Conservation (phyloP, 1,140 invertebrate species). For the Apis laboriosa region DNA sequence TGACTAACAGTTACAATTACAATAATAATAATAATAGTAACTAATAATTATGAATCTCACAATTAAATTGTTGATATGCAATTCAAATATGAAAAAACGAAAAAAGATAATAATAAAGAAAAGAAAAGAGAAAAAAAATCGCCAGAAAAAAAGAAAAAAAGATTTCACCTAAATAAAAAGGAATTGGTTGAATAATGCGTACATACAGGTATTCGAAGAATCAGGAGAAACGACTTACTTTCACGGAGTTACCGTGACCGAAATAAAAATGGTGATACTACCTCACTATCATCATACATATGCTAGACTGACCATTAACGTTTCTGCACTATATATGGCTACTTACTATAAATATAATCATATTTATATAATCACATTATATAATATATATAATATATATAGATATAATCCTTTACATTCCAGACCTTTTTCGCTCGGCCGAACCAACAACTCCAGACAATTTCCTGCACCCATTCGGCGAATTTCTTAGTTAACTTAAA, state of each 20-base stretch:
- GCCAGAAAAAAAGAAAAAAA: conserved; percentile 33
- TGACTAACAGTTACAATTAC: background rate
- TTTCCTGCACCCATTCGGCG: too few relatives aligned
- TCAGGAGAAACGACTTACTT: conserved; percentile 75
- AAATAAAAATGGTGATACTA: conserved; percentile 76
- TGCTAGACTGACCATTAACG: conserved; percentile 60
- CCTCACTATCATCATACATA: conserved; percentile 52
- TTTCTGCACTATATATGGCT: conserved; percentile 66
- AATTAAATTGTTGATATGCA: background rate
- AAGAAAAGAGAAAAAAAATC: background rate
- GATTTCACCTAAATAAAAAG: conserved; percentile 52
- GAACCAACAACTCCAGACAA: too few relatives aligned
- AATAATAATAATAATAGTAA: background rate
- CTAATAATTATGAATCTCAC: conserved; percentile 11
- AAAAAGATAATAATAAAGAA: background rate
- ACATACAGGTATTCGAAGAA: conserved; percentile 54
- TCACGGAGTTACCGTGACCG: conserved; percentile 80
- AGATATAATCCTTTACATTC: too few relatives aligned
- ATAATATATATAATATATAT: too few relatives aligned
- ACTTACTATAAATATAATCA: conserved; percentile 23
- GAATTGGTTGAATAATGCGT: conserved; percentile 54
- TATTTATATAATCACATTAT: background rate
- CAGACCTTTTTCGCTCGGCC: too few relatives aligned
- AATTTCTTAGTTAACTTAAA: too few relatives aligned
- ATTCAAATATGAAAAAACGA: conserved; percentile 26